phyloP scores from a whole-genome alignment of 2,888 invertebrate species.

The Drosophila limbata region DNA sequence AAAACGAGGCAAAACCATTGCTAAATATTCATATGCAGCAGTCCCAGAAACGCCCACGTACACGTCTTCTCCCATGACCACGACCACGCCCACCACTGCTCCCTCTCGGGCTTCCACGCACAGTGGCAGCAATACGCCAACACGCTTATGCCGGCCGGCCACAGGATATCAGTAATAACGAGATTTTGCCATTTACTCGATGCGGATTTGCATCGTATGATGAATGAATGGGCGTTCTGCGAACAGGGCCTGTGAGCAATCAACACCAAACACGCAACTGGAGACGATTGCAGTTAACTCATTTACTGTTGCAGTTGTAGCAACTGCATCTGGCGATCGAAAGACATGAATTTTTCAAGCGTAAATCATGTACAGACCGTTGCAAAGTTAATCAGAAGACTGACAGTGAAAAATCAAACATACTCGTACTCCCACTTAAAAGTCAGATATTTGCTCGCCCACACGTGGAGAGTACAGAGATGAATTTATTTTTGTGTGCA shows the following conservation, averaged over 20 bases:
- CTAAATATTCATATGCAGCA: conserved; percentile 33
- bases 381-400: conserved; percentile 59
- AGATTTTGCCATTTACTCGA: conserved; percentile 35
- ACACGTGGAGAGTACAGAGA: not conserved
- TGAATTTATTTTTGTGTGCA: conserved; percentile 8
- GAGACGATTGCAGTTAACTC: not conserved
- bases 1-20: conserved; percentile 11
- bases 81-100: not conserved
- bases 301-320: conserved; percentile 7
- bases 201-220: conserved; percentile 31
- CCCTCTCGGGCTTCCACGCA: not conserved
- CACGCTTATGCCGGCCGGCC: conserved; percentile 1
- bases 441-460: not conserved
- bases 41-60: not conserved
- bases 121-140: conserved; percentile 12
- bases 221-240: conserved; percentile 35
- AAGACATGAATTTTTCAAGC: conserved; percentile 43
- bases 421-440: not conserved
- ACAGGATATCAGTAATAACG: conserved; percentile 49
- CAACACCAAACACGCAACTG: conserved; percentile 20
- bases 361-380: conserved; percentile 42
- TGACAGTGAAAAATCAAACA: conserved; percentile 45
- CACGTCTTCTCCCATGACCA: not conserved
- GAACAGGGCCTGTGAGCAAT: conserved; percentile 32
- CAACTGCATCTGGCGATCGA: conserved; percentile 9